phyloP scores from a whole-genome alignment of 2,797 vertebrate genomes.

The Alfaro cultratus region DNA sequence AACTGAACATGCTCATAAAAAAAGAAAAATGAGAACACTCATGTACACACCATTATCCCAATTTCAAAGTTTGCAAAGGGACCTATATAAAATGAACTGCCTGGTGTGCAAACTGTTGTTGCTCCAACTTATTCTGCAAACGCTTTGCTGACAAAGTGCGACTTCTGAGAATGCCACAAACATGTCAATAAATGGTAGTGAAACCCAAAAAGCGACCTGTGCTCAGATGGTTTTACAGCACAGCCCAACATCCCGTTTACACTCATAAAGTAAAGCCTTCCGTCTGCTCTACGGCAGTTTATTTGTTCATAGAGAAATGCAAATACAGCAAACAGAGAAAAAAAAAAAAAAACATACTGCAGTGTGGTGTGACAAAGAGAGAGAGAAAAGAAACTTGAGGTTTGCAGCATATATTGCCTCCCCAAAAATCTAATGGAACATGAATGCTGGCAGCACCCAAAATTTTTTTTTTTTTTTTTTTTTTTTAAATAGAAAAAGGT shows the following conservation, averaged over 20 bases:
- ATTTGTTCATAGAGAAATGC: conserved; percentile 45
- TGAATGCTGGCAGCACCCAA: neutral
- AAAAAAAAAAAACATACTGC: conserved; percentile 13
- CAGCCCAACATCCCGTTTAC: conserved; percentile 31
- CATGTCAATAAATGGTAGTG: conserved; percentile 11
- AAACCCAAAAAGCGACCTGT: conserved; percentile 1
- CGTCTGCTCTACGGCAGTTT: conserved; percentile 33
- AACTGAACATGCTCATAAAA: neutral
- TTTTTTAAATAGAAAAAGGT: neutral
- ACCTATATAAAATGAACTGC: neutral
- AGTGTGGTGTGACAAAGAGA: conserved; percentile 4
- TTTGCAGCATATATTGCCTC: conserved; percentile 28
- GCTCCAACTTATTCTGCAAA: neutral
- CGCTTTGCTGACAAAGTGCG: conserved; percentile 9
- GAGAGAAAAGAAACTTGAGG: neutral
- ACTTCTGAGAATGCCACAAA: conserved; percentile 20
- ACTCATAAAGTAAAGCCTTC: conserved; percentile 25
- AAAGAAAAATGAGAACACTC: neutral
- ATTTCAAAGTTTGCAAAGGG: neutral
- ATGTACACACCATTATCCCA: neutral
- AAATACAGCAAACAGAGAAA: conserved; percentile 34
- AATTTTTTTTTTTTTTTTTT: neutral
- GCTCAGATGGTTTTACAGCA: conserved; percentile 29
- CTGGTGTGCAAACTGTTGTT: conserved; percentile 1
- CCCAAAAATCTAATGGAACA: conserved; percentile 37